Evolutionary conservation across 37 sponge, comb jelly and placozoan species (phyloP), one percentile per base, ranked within the genome.

Genomic region (Crambe crambe): DNA sequence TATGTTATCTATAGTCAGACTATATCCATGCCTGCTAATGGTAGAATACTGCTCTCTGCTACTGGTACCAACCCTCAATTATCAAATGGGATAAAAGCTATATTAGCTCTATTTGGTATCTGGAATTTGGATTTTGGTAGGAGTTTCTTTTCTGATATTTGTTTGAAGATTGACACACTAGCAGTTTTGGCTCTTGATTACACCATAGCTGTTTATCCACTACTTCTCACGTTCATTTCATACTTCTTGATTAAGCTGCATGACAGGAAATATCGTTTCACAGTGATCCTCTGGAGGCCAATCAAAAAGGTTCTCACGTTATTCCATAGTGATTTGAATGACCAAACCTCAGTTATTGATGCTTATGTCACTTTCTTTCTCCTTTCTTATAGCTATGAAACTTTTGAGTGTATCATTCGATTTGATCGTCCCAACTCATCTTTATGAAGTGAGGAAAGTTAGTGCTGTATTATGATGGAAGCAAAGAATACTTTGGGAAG

Each of bases 1-100:
- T 91, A 76, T 69, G 84, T 86, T 17, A 18, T 87, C 9, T 91
- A 77, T 57, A 58, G 74, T 1, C 92, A 91, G 43, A 56, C 61
- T 25, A 68, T 86, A 20, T 36, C 80, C 27, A 18, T 31, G 34
- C 65, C 57, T 15, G 74, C 30, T 29, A 73, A n/a, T 38, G 62
- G 0, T 78, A 77, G 54, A 10, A 8, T 21, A 6, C 8, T n/a
- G 25, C 29, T 18, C 25, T 5, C 6, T 25, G 27, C 63, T 18
- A 18, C 22, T 26, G 8, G 63, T 21, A 62, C 22, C 27, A 62
- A 62, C n/a, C 10, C n/a, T 18, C 23, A 26, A 62, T 10, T 39
- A 10, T 9, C 39, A 26, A 3, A 21, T 41, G 30, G 3, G 3
- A 27, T 42, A 23, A 18, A 43, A 43, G 10, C 35, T 12, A 15